These are phyloP conservation scores for Danionella cerebrum DNA, from an alignment of 2,113 vertebrate species.

Conservation along the genomic window DNA sequence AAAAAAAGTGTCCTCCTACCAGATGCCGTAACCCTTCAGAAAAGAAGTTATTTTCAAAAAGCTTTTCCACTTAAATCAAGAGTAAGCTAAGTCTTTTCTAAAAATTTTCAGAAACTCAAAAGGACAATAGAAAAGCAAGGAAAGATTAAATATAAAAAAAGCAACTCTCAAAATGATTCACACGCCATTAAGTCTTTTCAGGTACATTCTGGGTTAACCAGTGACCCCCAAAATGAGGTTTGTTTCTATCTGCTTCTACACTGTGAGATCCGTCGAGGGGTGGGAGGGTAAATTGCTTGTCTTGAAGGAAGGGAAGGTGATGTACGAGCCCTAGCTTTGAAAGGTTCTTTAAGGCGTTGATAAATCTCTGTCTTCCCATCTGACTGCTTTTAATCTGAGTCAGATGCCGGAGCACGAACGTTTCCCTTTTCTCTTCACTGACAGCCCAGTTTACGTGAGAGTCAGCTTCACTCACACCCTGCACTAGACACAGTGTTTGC, in stretches of 20 bases:
- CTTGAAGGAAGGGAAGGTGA: conserved; percentile 16
- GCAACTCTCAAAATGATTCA: neutral
- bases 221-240: conserved; percentile 23
- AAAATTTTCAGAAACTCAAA: neutral
- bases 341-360: conserved; percentile 34
- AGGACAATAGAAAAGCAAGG: neutral
- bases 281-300: conserved; percentile 34
- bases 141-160: too few relatives aligned
- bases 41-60: conserved; percentile 23
- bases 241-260: neutral
- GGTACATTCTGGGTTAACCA: conserved; percentile 1
- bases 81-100: neutral
- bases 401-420: conserved; percentile 15
- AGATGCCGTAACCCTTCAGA: conserved; percentile 8
- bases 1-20: conserved; percentile 24
- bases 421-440: neutral
- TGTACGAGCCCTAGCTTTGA: conserved; percentile 27
- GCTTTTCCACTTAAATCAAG: conserved; percentile 19
- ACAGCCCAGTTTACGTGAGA: neutral
- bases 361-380: conserved; percentile 28
- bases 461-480: neutral
- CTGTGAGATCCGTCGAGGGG: conserved; percentile 27
- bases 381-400: conserved; percentile 19
- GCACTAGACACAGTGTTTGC: neutral
- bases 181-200: conserved; percentile 10